Base-by-base conservation (phyloP, 2,888 invertebrate genomes). In the Drosophila prostipennis region DNA sequence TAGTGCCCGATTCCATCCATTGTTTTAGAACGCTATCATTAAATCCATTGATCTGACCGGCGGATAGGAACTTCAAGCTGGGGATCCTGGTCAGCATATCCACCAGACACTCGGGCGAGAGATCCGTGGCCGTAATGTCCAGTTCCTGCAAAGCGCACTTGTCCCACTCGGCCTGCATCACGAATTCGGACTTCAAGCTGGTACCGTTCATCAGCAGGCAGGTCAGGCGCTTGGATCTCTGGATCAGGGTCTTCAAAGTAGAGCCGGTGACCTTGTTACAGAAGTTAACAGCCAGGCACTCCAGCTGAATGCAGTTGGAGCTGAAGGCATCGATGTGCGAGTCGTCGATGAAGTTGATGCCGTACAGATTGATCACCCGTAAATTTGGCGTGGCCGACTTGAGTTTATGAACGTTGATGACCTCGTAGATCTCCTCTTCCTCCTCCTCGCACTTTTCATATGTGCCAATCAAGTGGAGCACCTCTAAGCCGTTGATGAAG, bases 381-480 rank as follows among this genome's bases (percentile, higher is more conserved):
- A 99, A 93, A 93, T 99, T 99, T 0, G 99, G 99, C 0, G 99
- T 98, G 6, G 99, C 99, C 0, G 98, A 97, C 92, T 99, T 99
- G 59, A 99, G 93, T 91, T 99, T 99, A 92, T 99, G 98, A 29
- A 99, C 98, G 93, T 99, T 99, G 84, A 99, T 98, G 6, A 98
- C 98, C 92, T 99, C 99, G 92, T 99, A 99, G 82, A 99, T 98
- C 93, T 99, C 99, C 90, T 99, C 99, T 89, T 99, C 99, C 88
- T 99, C 99, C 90, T 99, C 99, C 91, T 99, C 98, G 5, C 98
- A 96, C 91, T 98, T 98, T 91, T 99, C 99, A 90, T 99, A 99
- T 0, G 98, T 99, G 13, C 98, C 99, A 89, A 99, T 97, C 59
- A 99, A 94, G 93, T 99, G 99, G 57, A 99, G 93, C n/a, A 92